Conservation (phyloP, 2,113 vertebrate genomes). For the Hystrix brachyura region DNA sequence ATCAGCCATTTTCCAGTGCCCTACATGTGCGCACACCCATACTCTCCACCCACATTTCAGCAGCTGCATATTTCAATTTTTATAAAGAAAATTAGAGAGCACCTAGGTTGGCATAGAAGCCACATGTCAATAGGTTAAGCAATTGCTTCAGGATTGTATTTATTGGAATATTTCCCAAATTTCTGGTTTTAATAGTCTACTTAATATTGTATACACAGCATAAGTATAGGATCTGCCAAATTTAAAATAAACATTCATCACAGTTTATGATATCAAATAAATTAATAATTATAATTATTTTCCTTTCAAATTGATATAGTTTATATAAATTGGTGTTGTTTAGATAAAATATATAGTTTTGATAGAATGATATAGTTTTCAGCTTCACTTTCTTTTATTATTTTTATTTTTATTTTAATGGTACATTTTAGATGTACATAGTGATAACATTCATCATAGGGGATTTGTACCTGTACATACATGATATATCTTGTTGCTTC, state of each 20-base stretch:
- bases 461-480: no score
- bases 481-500: no score
- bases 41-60: neutral
- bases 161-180: neutral
- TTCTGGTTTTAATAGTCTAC: neutral
- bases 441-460: no score
- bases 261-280: neutral
- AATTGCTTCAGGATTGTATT: neutral
- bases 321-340: neutral
- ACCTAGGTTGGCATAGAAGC: neutral
- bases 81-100: neutral
- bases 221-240: neutral
- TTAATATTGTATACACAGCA: neutral
- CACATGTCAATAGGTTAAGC: neutral
- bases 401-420: neutral
- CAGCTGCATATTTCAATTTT: neutral
- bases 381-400: slow-evolving; percentile 11
- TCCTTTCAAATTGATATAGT: neutral
- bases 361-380: neutral
- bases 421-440: no score
- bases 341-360: neutral
- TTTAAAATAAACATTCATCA: neutral
- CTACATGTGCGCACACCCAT: neutral
- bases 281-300: neutral
- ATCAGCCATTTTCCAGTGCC: neutral